phyloP scores from a whole-genome alignment of 2,113 vertebrate genomes.

The Uria aalge region DNA sequence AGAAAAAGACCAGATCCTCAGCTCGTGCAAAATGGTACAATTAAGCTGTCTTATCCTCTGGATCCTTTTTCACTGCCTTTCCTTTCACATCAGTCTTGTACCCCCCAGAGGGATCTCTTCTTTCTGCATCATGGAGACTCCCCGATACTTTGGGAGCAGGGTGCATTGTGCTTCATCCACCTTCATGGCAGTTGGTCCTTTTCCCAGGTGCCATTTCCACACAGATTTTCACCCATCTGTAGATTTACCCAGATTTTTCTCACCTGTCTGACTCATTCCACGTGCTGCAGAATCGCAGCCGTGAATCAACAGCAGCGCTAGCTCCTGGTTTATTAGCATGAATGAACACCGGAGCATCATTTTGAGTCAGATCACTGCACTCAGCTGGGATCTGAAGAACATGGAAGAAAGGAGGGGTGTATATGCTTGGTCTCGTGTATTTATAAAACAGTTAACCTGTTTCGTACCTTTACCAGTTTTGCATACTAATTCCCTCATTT shows the following conservation, averaged over 20 bases:
- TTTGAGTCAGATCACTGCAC: neutral
- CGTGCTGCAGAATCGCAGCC: neutral
- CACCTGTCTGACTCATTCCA: neutral
- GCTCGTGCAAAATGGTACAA: neutral
- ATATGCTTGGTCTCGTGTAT: neutral
- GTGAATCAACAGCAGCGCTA: neutral
- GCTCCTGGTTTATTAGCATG: neutral
- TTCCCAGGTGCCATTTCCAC: neutral
- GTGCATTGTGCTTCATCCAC: neutral
- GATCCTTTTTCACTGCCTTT: neutral
- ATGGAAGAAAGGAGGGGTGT: neutral
- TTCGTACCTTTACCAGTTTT: neutral
- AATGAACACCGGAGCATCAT: neutral
- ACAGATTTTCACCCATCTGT: neutral
- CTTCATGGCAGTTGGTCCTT: neutral
- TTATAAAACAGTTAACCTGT: neutral
- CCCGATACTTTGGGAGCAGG: neutral
- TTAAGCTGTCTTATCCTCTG: neutral
- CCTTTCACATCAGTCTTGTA: neutral
- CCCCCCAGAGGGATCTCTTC: neutral
- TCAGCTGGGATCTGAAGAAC: neutral
- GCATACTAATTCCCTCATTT: neutral
- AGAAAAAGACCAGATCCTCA: neutral
- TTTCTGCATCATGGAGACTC: neutral
- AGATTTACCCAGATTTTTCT: neutral